Evolutionary conservation across 2,888 invertebrate species (phyloP).

Genomic region (Drosophila lacicola): DNA sequence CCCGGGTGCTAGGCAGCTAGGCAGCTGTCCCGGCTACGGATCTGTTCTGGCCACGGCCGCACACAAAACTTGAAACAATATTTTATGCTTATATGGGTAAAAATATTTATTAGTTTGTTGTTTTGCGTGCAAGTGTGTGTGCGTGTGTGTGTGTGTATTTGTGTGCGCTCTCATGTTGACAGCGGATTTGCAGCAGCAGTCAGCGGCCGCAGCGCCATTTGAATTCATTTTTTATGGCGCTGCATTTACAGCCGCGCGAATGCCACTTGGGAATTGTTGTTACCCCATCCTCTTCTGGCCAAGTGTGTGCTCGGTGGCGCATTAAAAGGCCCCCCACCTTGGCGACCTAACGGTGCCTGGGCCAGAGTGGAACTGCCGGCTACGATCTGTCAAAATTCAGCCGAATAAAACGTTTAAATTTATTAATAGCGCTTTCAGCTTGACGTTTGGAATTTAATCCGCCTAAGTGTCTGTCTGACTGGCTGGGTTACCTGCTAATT

Average conservation of each 20-base stretch:
- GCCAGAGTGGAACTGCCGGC: not conserved
- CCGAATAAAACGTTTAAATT: conserved; percentile 58
- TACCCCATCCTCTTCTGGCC: not conserved
- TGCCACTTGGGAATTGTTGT: conserved; percentile 6
- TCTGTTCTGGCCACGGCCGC: conserved; percentile 37
- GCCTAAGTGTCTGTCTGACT: conserved; percentile 38
- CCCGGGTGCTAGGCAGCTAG: conserved; percentile 6
- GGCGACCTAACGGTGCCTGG: conserved; percentile 32
- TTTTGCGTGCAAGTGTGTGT: conserved; percentile 23
- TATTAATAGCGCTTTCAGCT: conserved; percentile 63
- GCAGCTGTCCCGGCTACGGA: conserved; percentile 22
- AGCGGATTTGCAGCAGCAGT: conserved; percentile 47
- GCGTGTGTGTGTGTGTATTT: not conserved
- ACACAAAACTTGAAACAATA: conserved; percentile 62
- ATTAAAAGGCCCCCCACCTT: conserved; percentile 25
- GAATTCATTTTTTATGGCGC: conserved; percentile 49
- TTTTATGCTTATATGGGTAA: conserved; percentile 72
- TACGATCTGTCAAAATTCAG: conserved; percentile 41
- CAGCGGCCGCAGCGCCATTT: conserved; percentile 34
- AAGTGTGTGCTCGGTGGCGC: conserved; percentile 8
- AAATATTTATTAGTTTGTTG: conserved; percentile 77
- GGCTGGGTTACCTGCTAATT: conserved; percentile 36
- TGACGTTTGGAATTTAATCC: conserved; percentile 58
- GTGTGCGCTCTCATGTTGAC: conserved; percentile 20
- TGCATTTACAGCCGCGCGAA: conserved; percentile 39